These are phyloP conservation scores for Meles meles DNA, from an alignment of 2,113 vertebrate genomes.

Conservation along the genomic window DNA sequence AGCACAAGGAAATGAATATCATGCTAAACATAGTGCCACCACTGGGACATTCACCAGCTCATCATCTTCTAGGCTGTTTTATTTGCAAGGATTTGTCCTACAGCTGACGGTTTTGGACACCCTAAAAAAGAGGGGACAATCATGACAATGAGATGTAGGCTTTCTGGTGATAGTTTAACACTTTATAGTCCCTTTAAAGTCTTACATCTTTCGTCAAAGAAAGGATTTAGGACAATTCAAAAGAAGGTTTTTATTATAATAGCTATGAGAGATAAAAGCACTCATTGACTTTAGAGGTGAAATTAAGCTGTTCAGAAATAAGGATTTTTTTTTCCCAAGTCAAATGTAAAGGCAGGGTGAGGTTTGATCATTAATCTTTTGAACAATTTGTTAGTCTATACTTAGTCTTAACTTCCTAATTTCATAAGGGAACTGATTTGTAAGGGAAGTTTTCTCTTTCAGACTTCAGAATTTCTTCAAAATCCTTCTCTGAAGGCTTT, in stretches of 20 bases:
- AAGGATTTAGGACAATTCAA: conserved; percentile 13
- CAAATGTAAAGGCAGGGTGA: background rate
- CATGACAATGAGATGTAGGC: background rate
- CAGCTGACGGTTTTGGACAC: background rate
- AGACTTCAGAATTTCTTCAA: background rate
- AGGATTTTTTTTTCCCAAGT: background rate
- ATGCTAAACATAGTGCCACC: background rate
- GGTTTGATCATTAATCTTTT: background rate
- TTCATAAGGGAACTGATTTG: background rate
- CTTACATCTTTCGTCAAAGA: background rate
- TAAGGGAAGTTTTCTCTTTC: background rate
- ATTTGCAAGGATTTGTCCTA: background rate
- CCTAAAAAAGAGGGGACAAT: background rate
- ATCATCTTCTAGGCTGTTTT: background rate
- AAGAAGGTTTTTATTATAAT: background rate
- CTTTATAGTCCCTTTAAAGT: background rate
- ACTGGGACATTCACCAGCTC: background rate
- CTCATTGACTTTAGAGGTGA: background rate
- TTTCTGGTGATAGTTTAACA: background rate
- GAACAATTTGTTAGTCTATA: background rate
- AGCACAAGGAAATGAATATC: background rate
- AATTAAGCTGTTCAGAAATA: background rate
- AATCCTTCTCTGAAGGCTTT: background rate
- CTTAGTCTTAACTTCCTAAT: background rate
- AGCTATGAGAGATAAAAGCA: background rate